Base-by-base conservation (phyloP, 2,113 vertebrate genomes). In the Lucifuga dentata region DNA sequence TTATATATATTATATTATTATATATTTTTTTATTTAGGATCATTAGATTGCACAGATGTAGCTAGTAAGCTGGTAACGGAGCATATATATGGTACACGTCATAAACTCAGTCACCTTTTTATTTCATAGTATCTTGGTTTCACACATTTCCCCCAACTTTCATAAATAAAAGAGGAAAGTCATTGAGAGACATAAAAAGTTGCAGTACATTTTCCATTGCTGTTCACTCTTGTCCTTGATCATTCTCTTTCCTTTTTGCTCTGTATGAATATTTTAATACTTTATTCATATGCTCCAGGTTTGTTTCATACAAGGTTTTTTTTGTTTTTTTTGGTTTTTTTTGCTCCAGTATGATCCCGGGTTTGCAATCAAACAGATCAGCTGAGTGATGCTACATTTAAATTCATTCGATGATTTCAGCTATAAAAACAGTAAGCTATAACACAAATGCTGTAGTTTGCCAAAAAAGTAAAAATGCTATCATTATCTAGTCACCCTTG, bases 241-340 rank as follows among this genome's bases (percentile, higher is more conserved):
- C 13, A 36, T 46, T 44, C 12, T 40, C 26, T 12, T 4, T 15
- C 7, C 20, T 41, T 39, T 5, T n/a, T 23, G 2, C 8, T 61
- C 41, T 44, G 21, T 6, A 3, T 13, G 16, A 60, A 53, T n/a
- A 51, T 32, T 50, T 48, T 58, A 55, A 23, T 32, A 8, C 2
- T 72, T 66, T 50, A 41, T 57, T 51, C 38, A 61, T 20, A 43
- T 43, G n/a, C n/a, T n/a, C n/a, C n/a, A n/a, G n/a, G n/a, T n/a
- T n/a, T n/a, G n/a, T n/a, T n/a, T n/a, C n/a, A n/a, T n/a, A n/a
- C n/a, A n/a, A n/a, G n/a, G n/a, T n/a, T n/a, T n/a, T n/a, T n/a
- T n/a, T n/a, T n/a, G n/a, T 8, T 44, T 6, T 15, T 57, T 5
- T n/a, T 23, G 19, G 43, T 55, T 52, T 50, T 23, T 65, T 29